Evolutionary conservation across 2,797 vertebrate species (phyloP).

Genomic region (Manis crassicaudata): DNA sequence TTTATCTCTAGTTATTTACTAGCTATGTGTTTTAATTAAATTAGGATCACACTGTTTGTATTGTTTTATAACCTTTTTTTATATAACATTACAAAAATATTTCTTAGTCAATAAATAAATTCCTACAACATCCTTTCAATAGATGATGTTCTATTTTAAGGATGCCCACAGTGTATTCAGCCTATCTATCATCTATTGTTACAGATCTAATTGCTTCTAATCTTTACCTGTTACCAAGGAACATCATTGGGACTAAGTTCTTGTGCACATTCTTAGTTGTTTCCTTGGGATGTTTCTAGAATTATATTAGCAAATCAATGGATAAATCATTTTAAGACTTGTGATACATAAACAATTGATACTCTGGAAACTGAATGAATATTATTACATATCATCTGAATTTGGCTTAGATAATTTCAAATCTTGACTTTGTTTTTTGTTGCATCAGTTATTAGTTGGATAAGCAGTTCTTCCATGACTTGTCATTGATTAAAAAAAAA

Average conservation of each 20-base stretch:
- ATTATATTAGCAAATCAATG: neutral
- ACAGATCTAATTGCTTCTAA: neutral
- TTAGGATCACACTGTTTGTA: neutral
- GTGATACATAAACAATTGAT: neutral
- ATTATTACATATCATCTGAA: constrained; percentile 19
- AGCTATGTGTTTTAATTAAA: constrained; percentile 18
- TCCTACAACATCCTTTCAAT: neutral
- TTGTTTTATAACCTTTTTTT: constrained; percentile 33
- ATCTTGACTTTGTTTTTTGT: constrained; percentile 34
- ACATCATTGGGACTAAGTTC: neutral
- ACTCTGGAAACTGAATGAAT: neutral
- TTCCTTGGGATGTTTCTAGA: constrained; percentile 39
- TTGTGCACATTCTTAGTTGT: neutral
- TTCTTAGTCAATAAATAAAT: neutral
- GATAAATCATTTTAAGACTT: constrained; percentile 17
- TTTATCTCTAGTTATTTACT: constrained; percentile 14
- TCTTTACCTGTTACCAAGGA: neutral
- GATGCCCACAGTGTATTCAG: neutral
- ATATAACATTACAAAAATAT: constrained; percentile 28
- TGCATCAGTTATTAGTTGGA: neutral
- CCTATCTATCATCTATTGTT: neutral
- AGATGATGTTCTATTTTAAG: constrained; percentile 40
- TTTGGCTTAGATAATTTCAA: constrained; percentile 44
- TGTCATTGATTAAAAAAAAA: neutral
- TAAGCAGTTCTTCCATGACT: neutral